phyloP scores from a whole-genome alignment of 1,140 invertebrate genomes.

The Laupala kohalensis region DNA sequence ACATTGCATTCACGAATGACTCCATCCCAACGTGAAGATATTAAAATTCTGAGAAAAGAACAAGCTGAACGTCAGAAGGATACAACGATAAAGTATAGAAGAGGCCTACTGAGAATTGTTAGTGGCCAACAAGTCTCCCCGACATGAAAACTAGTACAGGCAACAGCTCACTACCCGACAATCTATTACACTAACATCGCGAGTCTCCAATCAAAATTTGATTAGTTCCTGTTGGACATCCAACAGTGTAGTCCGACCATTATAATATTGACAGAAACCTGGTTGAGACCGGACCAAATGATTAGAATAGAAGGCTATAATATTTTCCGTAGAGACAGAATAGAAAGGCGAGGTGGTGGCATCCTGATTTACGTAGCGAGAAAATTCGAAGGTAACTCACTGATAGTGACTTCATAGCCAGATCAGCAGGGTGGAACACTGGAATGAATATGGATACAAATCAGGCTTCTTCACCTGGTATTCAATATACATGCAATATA shows the following conservation, averaged over 20 bases:
- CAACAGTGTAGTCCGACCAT: neutral
- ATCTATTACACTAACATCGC: too few species aligned
- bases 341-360: neutral
- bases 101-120: too few species aligned
- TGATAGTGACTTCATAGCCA: neutral
- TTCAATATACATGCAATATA: neutral
- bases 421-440: neutral
- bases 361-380: neutral
- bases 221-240: neutral
- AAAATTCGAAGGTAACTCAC: neutral
- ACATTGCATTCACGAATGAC: too few species aligned
- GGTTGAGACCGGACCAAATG: neutral
- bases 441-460: neutral
- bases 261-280: neutral
- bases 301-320: neutral
- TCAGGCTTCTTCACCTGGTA: neutral
- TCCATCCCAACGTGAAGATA: too few species aligned
- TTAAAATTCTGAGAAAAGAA: too few species aligned
- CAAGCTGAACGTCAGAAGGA: too few species aligned
- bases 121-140: too few species aligned
- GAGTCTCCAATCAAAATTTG: neutral
- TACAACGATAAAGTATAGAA: too few species aligned
- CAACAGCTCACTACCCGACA: too few species aligned
- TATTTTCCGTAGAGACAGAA: neutral
- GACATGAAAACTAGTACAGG: neutral